A percentile compares a stretch with the other conserved stretches of the same genome.
These are phyloP conservation scores for Drosophila lacteicornis DNA, from an alignment of 1,140 invertebrate genomes.

Conservation along the genomic window DNA sequence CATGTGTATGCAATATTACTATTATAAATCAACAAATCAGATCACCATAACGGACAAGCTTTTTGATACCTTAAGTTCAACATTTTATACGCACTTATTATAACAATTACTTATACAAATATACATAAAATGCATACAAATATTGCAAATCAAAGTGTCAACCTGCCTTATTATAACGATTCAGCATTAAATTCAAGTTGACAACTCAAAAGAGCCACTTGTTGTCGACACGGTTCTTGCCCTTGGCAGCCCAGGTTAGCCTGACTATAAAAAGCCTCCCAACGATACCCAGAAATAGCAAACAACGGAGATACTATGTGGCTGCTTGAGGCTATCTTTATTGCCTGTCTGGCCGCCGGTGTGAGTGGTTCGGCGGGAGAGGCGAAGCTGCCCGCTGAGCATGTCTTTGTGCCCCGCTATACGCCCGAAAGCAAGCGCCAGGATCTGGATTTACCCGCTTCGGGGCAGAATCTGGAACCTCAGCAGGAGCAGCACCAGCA, in stretches of 20 bases:
- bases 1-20: constrained; percentile 3
- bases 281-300: constrained; percentile 20
- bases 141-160: constrained; percentile 16
- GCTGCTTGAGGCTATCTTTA: constrained; percentile 29
- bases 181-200: constrained; percentile 19
- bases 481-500: neutral
- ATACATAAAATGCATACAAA: constrained; percentile 9
- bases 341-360: constrained; percentile 21
- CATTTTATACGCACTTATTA: constrained; percentile 25
- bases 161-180: constrained; percentile 8
- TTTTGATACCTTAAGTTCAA: constrained; percentile 35
- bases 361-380: constrained; percentile 3
- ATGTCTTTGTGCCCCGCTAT: constrained; percentile 46
- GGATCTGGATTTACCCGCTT: constrained; percentile 33
- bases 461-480: neutral
- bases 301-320: constrained; percentile 32
- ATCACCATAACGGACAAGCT: constrained; percentile 7
- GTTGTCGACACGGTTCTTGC: constrained; percentile 25
- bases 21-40: constrained; percentile 10
- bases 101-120: constrained; percentile 44
- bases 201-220: constrained; percentile 54
- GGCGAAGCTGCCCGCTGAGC: constrained; percentile 13
- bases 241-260: neutral
- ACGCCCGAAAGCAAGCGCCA: constrained; percentile 58
- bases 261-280: constrained; percentile 51